A percentile compares a stretch with the other conserved stretches of the same genome.
phyloP scores from a whole-genome alignment of 2,797 vertebrate species.

The Intellagama lesueurii region DNA sequence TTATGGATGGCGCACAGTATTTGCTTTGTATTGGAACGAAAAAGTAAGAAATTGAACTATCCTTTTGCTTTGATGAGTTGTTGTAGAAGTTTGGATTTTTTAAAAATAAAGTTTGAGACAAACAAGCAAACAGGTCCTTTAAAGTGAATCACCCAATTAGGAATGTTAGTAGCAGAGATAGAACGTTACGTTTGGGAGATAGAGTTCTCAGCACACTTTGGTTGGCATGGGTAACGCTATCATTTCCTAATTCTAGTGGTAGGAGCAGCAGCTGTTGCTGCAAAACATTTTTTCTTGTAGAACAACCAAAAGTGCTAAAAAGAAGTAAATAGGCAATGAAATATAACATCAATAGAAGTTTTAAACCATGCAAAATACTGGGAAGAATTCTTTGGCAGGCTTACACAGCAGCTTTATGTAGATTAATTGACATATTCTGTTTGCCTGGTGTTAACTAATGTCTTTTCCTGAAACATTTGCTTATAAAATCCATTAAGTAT shows the following conservation, averaged over 20 bases:
- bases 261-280: background rate
- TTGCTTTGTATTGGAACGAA: no score
- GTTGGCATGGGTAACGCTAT: no score
- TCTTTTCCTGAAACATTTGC: background rate
- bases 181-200: no score
- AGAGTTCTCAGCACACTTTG: no score
- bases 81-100: no score
- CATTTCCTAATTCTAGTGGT: background rate
- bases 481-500: background rate
- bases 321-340: background rate
- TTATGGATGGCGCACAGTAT: no score
- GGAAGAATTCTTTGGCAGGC: background rate
- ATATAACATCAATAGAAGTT: background rate
- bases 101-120: no score
- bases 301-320: background rate
- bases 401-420: background rate
- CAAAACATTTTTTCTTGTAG: background rate
- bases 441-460: background rate
- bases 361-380: background rate
- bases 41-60: no score
- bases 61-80: no score
- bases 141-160: no score
- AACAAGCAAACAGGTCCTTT: no score
- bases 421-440: background rate
- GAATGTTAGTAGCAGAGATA: no score